phyloP scores from a whole-genome alignment of 2,888 invertebrate species.

The Dendrolimus houi region DNA sequence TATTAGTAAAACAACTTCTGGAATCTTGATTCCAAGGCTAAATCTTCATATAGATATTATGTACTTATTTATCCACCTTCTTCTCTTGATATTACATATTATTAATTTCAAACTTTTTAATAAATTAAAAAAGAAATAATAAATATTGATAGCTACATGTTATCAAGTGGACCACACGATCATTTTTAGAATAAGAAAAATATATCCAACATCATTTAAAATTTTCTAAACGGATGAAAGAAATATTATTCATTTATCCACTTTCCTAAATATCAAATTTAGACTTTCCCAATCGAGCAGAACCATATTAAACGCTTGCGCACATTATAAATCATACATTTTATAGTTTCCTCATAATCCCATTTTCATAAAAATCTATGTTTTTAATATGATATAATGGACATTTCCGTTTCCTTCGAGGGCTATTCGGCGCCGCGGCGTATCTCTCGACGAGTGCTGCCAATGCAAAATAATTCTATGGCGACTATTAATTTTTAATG shows the following conservation, averaged over 20 bases:
- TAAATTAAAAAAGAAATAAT: too few species aligned
- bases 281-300: constrained; percentile 8
- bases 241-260: constrained; percentile 9
- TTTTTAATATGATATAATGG: constrained; percentile 60
- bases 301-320: constrained; percentile 11
- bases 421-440: constrained; percentile 19
- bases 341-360: constrained; percentile 57
- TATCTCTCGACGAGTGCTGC: constrained; percentile 31
- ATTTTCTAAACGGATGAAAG: background rate
- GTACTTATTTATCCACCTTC: too few species aligned
- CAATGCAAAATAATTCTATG: constrained; percentile 70
- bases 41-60: too few species aligned
- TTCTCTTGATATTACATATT: too few species aligned
- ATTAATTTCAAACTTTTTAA: too few species aligned
- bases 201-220: too few species aligned
- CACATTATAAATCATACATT: constrained; percentile 44
- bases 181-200: too few species aligned
- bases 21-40: too few species aligned
- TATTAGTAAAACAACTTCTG: too few species aligned
- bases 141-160: too few species aligned
- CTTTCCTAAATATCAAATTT: constrained; percentile 13
- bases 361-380: constrained; percentile 48
- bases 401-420: constrained; percentile 62
- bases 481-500: constrained; percentile 66
- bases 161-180: too few species aligned